Base-by-base conservation (phyloP, 35 echinoderm and acorn worm genomes). In the Lytechinus pictus region DNA sequence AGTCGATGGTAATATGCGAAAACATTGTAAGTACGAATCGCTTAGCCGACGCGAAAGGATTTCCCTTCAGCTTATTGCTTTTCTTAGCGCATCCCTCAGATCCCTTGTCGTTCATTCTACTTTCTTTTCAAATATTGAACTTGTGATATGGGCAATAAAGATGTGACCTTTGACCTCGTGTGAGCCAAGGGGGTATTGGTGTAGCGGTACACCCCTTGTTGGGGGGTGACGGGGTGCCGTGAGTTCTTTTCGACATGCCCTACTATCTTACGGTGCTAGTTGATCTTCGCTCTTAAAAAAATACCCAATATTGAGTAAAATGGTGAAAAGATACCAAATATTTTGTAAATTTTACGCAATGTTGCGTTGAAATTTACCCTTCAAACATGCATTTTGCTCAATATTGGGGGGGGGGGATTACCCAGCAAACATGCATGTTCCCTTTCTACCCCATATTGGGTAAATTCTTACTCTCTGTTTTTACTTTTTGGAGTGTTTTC, bases 121-220 rank as follows among this genome's bases (percentile, higher is more conserved):
- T 57, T 93, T 57, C 92, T 57, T 57, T 57, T 57, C 27, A 93
- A 93, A 93, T 93, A 93, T 57, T 93, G 53, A 93, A 55, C 57
- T 55, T 93, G 92, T 93, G 52, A 93, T 93, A 93, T 93, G 53
- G 92, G 52, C 54, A 57, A 93, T n/a, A 93, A 27, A 93, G 92
- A 57, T 19, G 27, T 93, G 92, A 93, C 92, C 92, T 57, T 6
- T 93, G 92, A 93, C 92, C 92, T 24, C 29, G 16, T 24, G 10
- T 14, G 54, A 93, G 55, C 92, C 55, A 54, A 53, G 54, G 92
- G 91, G 55, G 92, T 93, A 54, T 93, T 93, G 54, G 92, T 57
- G 53, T 53, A 93, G 54, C 54, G 54, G 92, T 54, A 93, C 27
- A 54, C 88, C 66, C 13, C 55, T 93, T 54, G 55, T 93, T 5